Conservation (phyloP, 2,113 vertebrate genomes). For the Brachyhypopomus gauderio region DNA sequence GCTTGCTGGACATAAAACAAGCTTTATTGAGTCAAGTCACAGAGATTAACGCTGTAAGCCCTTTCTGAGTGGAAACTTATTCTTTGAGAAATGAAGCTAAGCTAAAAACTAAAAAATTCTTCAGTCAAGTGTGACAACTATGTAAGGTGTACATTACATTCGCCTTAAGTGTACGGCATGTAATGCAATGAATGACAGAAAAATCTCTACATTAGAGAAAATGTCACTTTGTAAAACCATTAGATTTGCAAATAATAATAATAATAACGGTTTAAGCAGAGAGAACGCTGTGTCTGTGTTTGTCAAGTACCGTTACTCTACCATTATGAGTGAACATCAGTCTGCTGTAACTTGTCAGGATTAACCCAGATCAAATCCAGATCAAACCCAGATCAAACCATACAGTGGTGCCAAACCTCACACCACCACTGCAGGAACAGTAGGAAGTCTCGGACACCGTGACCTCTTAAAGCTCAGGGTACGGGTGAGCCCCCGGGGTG, state of each 20-base stretch:
- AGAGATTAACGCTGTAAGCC: not conserved
- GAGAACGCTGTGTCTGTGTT: not conserved
- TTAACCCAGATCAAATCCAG: constrained; percentile 69
- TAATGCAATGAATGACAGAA: not conserved
- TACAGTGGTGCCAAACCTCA: constrained; percentile 64
- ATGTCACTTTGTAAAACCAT: not conserved
- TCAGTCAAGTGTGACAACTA: not conserved
- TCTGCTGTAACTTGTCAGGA: constrained; percentile 62
- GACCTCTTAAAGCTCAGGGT: constrained; percentile 5
- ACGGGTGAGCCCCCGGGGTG: not conserved
- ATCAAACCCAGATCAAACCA: constrained; percentile 69
- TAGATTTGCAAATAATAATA: not conserved
- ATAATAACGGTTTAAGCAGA: not conserved
- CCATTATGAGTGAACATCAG: constrained; percentile 47
- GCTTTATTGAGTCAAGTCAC: not conserved
- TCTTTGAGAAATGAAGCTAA: not conserved
- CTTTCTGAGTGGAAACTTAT: not conserved
- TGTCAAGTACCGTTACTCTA: constrained; percentile 34
- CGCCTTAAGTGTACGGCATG: too few species aligned
- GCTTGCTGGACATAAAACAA: not conserved
- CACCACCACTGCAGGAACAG: constrained; percentile 65
- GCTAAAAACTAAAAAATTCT: not conserved
- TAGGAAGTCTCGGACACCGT: not conserved
- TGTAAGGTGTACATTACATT: not conserved
- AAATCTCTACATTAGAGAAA: too few species aligned